Evolutionary conservation across 2,113 vertebrate genomes (phyloP), one percentile per base, ranked within the genome.

Genomic region (Campylorhamphus procurvoides): DNA sequence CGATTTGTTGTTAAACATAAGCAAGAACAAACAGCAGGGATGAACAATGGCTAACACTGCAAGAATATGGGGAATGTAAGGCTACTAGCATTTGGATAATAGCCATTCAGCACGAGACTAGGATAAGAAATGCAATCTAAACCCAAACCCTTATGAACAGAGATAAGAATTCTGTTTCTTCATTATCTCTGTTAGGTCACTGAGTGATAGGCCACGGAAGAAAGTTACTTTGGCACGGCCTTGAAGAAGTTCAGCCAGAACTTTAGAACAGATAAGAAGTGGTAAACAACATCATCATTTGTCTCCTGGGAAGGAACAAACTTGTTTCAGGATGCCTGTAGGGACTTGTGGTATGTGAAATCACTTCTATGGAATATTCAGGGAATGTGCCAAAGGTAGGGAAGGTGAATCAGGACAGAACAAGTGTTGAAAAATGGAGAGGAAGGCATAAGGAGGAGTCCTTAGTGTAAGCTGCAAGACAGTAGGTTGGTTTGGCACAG

Each of bases 371-470:
- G 68, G 49, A 59, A 37, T 2, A 3, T 73, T 76, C 22, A 73
- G 33, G 14, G 62, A 13, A 79, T 18, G 22, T 18, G 17, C 8
- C 39, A 80, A 72, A 64, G 28, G 44, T 15, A 53, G 12, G 40
- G 29, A 72, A 89, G 37, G 62, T 76, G 35, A 84, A 80, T n/a
- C 28, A 55, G 35, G 23, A 64, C 4, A 12, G 16, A 79, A 31
- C 0, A 50, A 55, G 0, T 4, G 1, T 5, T 0, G 0, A 18
- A 63, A 93, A 91, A 80, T 0, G 3, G n/a, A 79, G 52, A 78
- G 3, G 14, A 79, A 39, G 24, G 40, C 62, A 76, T 44, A 52
- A 37, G 71, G 53, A 60, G 7, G 7, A 89, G 52, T 39, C 27
- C 46, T 40, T 27, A 53, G 16, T 3, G 5, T 44, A 91, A 83